Base-by-base conservation (phyloP, 2,113 vertebrate species). In the Saiga tatarica region DNA sequence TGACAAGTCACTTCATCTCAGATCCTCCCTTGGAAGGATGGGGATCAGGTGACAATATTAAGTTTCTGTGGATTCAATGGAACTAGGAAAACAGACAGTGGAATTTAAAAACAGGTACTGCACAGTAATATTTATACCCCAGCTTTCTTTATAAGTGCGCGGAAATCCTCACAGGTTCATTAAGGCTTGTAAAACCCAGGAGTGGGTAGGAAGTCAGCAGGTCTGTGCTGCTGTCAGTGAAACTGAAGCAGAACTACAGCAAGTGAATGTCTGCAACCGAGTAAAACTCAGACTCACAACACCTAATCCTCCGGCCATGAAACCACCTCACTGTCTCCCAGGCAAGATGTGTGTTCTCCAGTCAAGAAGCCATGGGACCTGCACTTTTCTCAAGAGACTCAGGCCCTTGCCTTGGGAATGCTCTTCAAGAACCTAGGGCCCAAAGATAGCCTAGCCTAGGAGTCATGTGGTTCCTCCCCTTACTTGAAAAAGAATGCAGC, bases 31-130 rank as follows among this genome's bases (percentile, higher is more conserved):
- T 91, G 93, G 82, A 96, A 97, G 47, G 59, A 87, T 26, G 47
- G 81, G 91, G 93, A 94, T 95, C 94, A 91, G 62, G 81, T 96
- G 59, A 95, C 79, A 89, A 45, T 87, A 93, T 97, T 94, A 97
- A 93, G 97, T 96, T 96, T 95, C 97, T 89, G 78, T 94, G 83
- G 95, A 74, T 89, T 91, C 78, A 91, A 3, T 82, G 86, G 76
- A 91, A 97, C 88, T 92, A 83, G 57, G 60, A 71, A 30, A 93
- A 93, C 28, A 91, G 50, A 85, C 67, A 45, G 25, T 4, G 87
- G 42, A 71, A 19, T 60, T 71, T 88, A 10, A 60, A 76, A 64
- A 76, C 85, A 91, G 52, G 81, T 47, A 95, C 55, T 36, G 71
- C 36, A 88, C 4, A 64, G 33, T 85, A 96, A 92, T 55, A 89